Evolutionary conservation across 2,888 invertebrate species (phyloP), one percentile per base, ranked within the genome.

Genomic region (Lymantria dispar): DNA sequence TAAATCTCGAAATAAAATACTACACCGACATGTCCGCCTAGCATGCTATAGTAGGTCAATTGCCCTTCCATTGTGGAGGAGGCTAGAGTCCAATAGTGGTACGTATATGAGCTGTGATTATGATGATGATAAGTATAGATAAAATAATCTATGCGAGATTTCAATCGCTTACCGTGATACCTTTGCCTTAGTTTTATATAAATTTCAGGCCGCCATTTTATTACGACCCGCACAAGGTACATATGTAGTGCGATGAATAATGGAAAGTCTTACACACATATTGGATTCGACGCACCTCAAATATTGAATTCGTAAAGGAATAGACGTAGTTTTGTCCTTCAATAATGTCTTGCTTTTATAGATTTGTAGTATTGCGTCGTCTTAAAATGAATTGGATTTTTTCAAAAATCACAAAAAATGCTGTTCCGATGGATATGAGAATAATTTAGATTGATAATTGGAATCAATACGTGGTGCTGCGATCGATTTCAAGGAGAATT

Each of bases 191-290:
- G 59, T 58, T 66, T 65, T 68, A 72, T 72, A 74, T 71, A 75
- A 62, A 69, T 72, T 73, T 69, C 62, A 59, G 62, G 58, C 47
- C 50, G 48, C 62, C 49, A 60, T 72, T 74, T 71, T 74, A 74
- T 69, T 70, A 65, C 68, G 51, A 58, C 54, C 60, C 60, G 48
- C 61, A 42, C 45, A 60, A 44, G 45, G 66, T 62, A 70, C 54
- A 62, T 58, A 60, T 66, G 72, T 81, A 82, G 78, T 78, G 74
- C 68, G 76, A 82, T 82, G 79, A 82, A 82, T 82, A 80, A 82
- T 80, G 81, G 75, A 82, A 74, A 63, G 54, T 63, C 65, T 65
- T 56, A 68, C 62, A 73, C 72, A 74, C 64, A 78, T 78, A 78
- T 79, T 74, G 78, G 76, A 76, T 80, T 76, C 56, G 68, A 64